Percentiles rank a stretch among this genome's conserved stretches.
phyloP scores from a whole-genome alignment of 2,113 vertebrate genomes.

The Aspidoscelis tigris region DNA sequence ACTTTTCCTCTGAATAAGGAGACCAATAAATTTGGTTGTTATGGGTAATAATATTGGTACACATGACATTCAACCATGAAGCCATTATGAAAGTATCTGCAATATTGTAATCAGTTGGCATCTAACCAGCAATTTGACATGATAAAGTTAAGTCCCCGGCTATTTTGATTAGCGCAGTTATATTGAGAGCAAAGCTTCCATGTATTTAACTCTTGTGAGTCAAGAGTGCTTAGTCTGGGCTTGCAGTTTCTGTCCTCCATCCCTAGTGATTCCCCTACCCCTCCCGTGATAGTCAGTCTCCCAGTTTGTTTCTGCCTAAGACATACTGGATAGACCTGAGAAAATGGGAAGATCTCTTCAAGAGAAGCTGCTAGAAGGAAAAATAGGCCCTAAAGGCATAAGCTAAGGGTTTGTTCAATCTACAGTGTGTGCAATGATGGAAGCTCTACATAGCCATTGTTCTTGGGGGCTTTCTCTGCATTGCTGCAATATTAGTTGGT shows the following conservation, averaged over 20 bases:
- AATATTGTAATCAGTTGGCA: not conserved
- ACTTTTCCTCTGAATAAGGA: not conserved
- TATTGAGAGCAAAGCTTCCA: not conserved
- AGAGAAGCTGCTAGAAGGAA: not conserved
- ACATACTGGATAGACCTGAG: not conserved
- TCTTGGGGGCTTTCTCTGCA: no score
- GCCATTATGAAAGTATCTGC: not conserved
- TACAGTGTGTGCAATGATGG: no score
- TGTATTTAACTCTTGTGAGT: not conserved
- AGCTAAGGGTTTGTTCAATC: not conserved
- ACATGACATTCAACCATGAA: not conserved
- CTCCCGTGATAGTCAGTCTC: not conserved
- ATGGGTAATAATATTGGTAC: not conserved
- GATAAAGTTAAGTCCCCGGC: not conserved
- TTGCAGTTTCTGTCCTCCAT: not conserved
- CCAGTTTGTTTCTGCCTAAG: not conserved
- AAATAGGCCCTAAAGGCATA: not conserved
- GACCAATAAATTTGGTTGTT: not conserved
- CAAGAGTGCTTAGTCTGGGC: not conserved
- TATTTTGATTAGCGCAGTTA: no score
- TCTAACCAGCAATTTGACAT: not conserved
- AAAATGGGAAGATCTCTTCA: not conserved
- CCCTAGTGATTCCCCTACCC: not conserved
- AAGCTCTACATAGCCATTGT: no score
- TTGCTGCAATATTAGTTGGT: no score